Conservation (phyloP, 1,140 invertebrate genomes). For the Pogonus chalceus region DNA sequence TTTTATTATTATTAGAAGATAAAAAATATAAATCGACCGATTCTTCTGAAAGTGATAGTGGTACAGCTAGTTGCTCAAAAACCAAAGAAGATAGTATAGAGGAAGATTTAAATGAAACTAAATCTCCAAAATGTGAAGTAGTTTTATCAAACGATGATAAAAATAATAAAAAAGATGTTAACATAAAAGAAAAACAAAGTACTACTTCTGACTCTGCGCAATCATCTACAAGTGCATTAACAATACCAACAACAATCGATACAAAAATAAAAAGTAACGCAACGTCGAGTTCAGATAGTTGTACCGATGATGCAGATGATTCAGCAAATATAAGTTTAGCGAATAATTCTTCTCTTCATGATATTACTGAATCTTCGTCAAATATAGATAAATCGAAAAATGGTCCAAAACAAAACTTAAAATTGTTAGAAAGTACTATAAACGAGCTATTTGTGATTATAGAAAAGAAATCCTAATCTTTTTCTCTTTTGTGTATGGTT, state of each 20-base stretch:
- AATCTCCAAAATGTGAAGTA: neutral
- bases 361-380: conserved; percentile 20
- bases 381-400: conserved; percentile 16
- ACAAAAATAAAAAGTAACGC: neutral
- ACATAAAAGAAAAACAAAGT: neutral
- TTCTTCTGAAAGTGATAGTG: neutral
- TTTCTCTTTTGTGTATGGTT: neutral
- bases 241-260: conserved; percentile 8
- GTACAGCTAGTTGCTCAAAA: conserved; percentile 4
- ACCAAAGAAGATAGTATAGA: conserved; percentile 7
- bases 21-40: conserved; percentile 5
- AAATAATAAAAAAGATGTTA: neutral
- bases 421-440: conserved; percentile 25
- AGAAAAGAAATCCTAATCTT: conserved; percentile 19
- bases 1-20: conserved; percentile 9
- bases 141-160: neutral
- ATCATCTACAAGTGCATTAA: conserved; percentile 4
- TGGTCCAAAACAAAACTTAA: conserved; percentile 22
- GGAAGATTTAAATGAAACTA: neutral
- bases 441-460: conserved; percentile 29
- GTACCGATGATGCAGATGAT: conserved; percentile 21
- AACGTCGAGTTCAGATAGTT: conserved; percentile 20
- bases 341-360: conserved; percentile 19
- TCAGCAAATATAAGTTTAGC: neutral
- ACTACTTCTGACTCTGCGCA: neutral